A percentile compares a stretch with the other conserved stretches of the same genome.
Conservation (phyloP, 2,888 invertebrate species). For the Nomada flava region DNA sequence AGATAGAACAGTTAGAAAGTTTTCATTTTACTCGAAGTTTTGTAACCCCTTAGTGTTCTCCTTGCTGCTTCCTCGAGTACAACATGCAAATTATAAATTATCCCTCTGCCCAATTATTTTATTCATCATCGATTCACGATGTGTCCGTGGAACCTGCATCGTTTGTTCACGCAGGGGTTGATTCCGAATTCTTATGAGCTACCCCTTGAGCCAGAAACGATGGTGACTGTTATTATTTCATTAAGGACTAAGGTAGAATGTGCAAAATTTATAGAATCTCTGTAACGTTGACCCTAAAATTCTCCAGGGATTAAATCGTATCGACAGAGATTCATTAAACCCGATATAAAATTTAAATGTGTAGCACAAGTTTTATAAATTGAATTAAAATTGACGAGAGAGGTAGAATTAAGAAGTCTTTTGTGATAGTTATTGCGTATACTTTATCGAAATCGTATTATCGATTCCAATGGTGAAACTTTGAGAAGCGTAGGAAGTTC, state of each 20-base stretch:
- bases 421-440: neutral
- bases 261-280: too few relatives aligned
- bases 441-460: neutral
- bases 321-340: neutral
- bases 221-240: too few relatives aligned
- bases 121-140: neutral
- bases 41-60: neutral
- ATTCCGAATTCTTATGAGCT: slow-evolving; percentile 3
- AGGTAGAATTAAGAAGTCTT: neutral
- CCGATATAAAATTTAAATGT: neutral
- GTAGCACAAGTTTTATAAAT: neutral
- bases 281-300: too few relatives aligned
- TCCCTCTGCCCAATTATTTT: slow-evolving; percentile 7
- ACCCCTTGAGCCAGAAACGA: too few relatives aligned
- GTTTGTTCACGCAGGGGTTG: neutral
- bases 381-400: neutral
- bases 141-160: neutral
- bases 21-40: neutral
- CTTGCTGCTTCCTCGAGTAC: neutral
- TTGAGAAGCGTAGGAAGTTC: neutral
- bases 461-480: neutral
- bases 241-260: too few relatives aligned
- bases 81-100: slow-evolving; percentile 7
- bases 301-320: too few relatives aligned
- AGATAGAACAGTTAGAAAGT: neutral